Evolutionary conservation across 2,113 vertebrate species (phyloP).

Genomic region (Telmatochromis bifrenatus): DNA sequence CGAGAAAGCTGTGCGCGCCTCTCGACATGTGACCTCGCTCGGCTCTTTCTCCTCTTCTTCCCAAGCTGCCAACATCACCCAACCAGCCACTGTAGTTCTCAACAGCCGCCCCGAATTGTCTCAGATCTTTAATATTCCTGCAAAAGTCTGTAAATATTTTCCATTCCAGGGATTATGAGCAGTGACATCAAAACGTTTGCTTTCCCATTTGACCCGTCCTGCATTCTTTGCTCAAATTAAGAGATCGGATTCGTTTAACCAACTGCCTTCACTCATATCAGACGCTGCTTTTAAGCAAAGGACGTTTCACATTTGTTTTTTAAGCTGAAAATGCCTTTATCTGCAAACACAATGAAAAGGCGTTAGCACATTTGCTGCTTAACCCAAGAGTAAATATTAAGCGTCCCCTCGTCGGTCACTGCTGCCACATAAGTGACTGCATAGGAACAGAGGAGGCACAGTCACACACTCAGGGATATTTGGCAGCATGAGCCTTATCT

Average conservation of each 20-base stretch:
- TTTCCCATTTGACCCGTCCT: background rate
- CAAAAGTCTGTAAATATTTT: background rate
- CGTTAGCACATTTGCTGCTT: background rate
- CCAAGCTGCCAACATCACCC: background rate
- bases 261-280: background rate
- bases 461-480: background rate
- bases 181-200: background rate
- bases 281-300: background rate
- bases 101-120: background rate
- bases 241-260: background rate
- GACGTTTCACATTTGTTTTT: background rate
- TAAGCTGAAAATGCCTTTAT: background rate
- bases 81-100: background rate
- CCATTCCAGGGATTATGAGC: background rate
- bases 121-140: background rate
- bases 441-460: background rate
- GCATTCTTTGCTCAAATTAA: background rate
- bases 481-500: background rate
- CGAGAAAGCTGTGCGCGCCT: background rate
- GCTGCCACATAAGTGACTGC: background rate
- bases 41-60: conserved; percentile 35
- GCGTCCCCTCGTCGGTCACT: background rate
- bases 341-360: background rate
- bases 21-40: conserved; percentile 54
- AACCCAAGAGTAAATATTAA: conserved; percentile 21